phyloP scores from a whole-genome alignment of 2,888 invertebrate genomes.

The Folsomia candida region DNA sequence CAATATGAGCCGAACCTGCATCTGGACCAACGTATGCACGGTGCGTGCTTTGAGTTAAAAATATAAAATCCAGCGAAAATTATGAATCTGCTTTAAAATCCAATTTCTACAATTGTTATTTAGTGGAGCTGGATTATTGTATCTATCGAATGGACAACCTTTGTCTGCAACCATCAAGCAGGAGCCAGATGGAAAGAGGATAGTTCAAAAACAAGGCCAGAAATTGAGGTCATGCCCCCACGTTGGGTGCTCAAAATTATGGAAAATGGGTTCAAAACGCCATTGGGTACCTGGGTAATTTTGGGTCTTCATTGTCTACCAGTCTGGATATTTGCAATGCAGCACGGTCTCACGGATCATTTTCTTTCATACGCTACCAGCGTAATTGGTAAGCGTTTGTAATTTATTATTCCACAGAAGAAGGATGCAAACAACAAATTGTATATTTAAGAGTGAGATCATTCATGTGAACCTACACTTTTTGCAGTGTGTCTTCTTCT shows the following conservation, averaged over 20 bases:
- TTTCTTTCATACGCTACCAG: slow-evolving; percentile 38
- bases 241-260: slow-evolving; percentile 31
- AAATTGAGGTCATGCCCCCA: slow-evolving; percentile 18
- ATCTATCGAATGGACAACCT: slow-evolving; percentile 48
- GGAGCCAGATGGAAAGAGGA: slow-evolving; percentile 46
- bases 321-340: slow-evolving; percentile 46
- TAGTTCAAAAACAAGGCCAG: slow-evolving; percentile 15
- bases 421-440: no score
- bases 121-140: slow-evolving; percentile 40
- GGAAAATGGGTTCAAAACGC: slow-evolving; percentile 47
- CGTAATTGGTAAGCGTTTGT: slow-evolving; percentile 22
- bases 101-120: slow-evolving; percentile 9
- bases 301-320: slow-evolving; percentile 49
- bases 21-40: slow-evolving; percentile 47
- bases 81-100: neutral
- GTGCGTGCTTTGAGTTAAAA: slow-evolving; percentile 30
- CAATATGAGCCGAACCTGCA: slow-evolving; percentile 44
- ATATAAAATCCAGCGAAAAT: slow-evolving; percentile 19
- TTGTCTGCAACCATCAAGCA: slow-evolving; percentile 47
- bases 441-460: no score
- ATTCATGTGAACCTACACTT: no score
- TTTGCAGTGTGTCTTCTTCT: slow-evolving; percentile 38
- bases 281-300: slow-evolving; percentile 47
- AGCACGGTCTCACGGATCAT: slow-evolving; percentile 32
- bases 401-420: neutral